These are phyloP conservation scores for Morbakka virulenta DNA, from an alignment of 30 jellyfish, hydroid and myxozoan genomes.

Conservation along the genomic window DNA sequence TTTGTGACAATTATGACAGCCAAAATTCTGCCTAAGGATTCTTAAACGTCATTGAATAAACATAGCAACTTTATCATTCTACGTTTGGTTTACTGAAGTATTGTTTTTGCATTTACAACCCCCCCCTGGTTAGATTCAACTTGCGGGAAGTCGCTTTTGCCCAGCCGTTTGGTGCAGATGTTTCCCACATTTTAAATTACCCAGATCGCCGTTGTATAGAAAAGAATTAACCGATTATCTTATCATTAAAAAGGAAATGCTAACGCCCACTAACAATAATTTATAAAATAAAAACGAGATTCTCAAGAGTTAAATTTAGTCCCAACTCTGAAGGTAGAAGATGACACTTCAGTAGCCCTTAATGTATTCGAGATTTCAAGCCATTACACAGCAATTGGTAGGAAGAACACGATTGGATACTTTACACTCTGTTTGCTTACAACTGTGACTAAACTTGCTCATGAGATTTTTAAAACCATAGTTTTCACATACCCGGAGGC, in stretches of 20 bases:
- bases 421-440: too few species aligned
- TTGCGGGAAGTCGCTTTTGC: background rate
- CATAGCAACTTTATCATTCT: too few species aligned
- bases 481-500: background rate
- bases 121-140: background rate
- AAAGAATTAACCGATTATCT: background rate
- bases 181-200: background rate
- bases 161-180: background rate
- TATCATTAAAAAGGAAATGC: background rate
- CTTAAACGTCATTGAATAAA: too few species aligned
- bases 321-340: background rate
- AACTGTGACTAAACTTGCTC: too few species aligned
- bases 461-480: background rate
- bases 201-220: background rate
- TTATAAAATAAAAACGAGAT: too few species aligned
- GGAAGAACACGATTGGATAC: too few species aligned
- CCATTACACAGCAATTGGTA: too few species aligned
- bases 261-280: background rate
- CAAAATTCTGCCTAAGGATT: too few species aligned
- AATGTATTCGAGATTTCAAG: too few species aligned
- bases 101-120: too few species aligned
- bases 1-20: too few species aligned
- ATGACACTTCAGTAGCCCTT: background rate
- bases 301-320: background rate
- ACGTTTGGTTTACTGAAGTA: too few species aligned